These are phyloP conservation scores for Morpho helenor DNA, from an alignment of 2,888 invertebrate species.

Conservation along the genomic window DNA sequence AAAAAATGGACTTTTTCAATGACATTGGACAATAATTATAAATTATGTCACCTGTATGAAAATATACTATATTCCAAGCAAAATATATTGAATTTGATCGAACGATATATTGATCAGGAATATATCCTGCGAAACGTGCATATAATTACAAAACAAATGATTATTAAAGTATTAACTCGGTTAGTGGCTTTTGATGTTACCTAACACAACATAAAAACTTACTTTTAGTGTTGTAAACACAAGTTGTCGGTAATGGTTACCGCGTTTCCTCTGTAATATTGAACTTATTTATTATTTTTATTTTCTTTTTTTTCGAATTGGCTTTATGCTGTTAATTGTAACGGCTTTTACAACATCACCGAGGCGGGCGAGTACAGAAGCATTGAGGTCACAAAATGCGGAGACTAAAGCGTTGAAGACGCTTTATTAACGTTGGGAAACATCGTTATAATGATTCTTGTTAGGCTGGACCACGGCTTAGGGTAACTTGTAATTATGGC, in stretches of 20 bases:
- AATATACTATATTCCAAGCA: no score
- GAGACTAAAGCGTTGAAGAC: no score
- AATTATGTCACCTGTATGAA: no score
- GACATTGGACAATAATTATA: no score
- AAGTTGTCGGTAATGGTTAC: neutral
- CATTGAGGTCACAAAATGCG: neutral
- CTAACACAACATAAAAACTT: slow-evolving; percentile 33
- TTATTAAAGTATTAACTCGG: slow-evolving; percentile 41
- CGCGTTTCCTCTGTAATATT: neutral
- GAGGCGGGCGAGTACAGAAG: neutral
- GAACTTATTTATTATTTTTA: neutral
- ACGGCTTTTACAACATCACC: neutral
- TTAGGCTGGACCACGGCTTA: no score
- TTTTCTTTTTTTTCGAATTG: neutral
- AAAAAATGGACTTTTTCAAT: no score
- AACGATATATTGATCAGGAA: no score
- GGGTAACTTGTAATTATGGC: no score
- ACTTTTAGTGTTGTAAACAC: slow-evolving; percentile 23
- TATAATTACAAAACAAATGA: slow-evolving; percentile 22
- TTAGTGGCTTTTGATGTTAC: slow-evolving; percentile 41
- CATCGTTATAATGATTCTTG: no score
- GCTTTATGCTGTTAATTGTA: neutral
- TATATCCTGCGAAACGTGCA: no score
- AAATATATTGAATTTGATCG: no score
- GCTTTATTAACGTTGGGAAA: no score